A percentile compares a stretch with the other conserved stretches of the same genome.
These are phyloP conservation scores for Karalla daura DNA, from an alignment of 2,797 vertebrate species.

Conservation along the genomic window DNA sequence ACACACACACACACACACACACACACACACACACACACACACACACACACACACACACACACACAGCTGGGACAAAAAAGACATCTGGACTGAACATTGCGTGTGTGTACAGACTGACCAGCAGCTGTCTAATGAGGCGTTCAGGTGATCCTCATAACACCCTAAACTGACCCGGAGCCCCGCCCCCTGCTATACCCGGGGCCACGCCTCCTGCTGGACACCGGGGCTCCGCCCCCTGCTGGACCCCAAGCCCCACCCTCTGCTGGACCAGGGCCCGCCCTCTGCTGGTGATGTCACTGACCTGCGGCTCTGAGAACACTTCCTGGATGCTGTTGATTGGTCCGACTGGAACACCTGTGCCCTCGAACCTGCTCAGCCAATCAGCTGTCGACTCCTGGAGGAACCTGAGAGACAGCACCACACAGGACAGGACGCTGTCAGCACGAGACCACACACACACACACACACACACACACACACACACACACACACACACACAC, in stretches of 20 bases:
- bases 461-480: background rate
- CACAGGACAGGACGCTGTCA: too few species aligned
- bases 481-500: background rate
- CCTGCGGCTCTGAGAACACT: constrained; percentile 93
- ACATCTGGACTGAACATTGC: too few species aligned
- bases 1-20: constrained; percentile 23
- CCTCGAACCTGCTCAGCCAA: constrained; percentile 91
- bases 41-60: background rate
- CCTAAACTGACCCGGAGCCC: background rate
- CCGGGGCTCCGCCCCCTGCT: too few species aligned
- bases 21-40: background rate
- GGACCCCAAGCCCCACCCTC: too few species aligned
- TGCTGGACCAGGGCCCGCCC: too few species aligned
- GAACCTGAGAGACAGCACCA: constrained; percentile 80
- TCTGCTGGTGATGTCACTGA: too few species aligned
- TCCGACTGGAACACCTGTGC: constrained; percentile 91
- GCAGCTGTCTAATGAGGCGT: background rate
- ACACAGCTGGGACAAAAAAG: too few species aligned
- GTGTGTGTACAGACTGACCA: too few species aligned
- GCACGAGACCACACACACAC: background rate
- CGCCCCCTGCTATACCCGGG: too few species aligned
- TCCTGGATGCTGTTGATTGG: constrained; percentile 94
- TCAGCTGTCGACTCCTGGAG: constrained; percentile 85
- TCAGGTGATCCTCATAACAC: constrained; percentile 2
- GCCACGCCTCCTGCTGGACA: too few species aligned